phyloP scores from a whole-genome alignment of 2,797 vertebrate species.

The Triplophysa yarkandensis region DNA sequence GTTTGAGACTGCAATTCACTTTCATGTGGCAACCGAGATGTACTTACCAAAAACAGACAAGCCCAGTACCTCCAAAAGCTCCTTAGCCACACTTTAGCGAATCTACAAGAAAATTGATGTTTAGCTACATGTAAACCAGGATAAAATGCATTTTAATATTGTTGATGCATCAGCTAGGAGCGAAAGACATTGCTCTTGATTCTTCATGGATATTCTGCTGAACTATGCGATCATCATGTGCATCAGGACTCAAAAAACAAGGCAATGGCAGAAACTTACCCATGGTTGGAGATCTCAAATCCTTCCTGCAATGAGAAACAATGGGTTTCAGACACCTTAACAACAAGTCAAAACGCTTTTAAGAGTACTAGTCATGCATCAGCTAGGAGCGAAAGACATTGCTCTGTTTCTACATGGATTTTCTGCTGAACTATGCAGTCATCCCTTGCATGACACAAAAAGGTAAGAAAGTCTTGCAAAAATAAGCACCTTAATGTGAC shows the following conservation, averaged over 20 bases:
- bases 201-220: conserved; percentile 69
- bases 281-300: too few relatives aligned
- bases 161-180: conserved; percentile 71
- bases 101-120: not conserved
- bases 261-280: not conserved
- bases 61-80: too few relatives aligned
- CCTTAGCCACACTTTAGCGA: not conserved
- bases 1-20: not conserved
- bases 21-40: not conserved
- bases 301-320: not conserved
- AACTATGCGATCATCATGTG: conserved; percentile 78
- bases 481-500: conserved; percentile 18
- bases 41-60: not conserved
- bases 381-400: conserved; percentile 78
- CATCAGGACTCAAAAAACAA: not conserved
- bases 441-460: conserved; percentile 64
- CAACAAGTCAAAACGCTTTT: not conserved
- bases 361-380: conserved; percentile 53
- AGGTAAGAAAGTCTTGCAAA: accelerated
- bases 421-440: conserved; percentile 78
- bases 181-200: conserved; percentile 66
- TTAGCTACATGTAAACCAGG: not conserved
- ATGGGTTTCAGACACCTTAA: not conserved
- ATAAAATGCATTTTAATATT: not conserved
- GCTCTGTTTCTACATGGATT: conserved; percentile 56